Evolutionary conservation across 2,888 invertebrate genomes (phyloP).

Genomic region (Lepetodrilus schrolli): DNA sequence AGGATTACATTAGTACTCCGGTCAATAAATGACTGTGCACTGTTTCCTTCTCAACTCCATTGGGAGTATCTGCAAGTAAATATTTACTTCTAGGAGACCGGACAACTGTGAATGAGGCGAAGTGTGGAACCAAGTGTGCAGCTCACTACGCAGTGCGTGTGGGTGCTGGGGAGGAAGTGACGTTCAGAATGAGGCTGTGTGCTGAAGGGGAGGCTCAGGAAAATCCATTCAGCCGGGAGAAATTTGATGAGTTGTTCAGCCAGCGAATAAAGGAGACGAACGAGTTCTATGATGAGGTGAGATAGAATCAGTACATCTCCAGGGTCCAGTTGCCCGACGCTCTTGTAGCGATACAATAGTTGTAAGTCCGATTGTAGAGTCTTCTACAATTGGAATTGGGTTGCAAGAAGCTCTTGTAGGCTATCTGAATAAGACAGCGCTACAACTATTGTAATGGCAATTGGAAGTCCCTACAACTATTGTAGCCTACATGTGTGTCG

Average conservation of each 20-base stretch:
- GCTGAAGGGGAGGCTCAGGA: slow-evolving; percentile 53
- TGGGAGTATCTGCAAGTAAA: not conserved
- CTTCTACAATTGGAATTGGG: too few relatives aligned
- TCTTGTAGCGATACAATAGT: too few relatives aligned
- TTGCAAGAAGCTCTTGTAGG: too few relatives aligned
- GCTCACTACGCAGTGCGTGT: slow-evolving; percentile 67
- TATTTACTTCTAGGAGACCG: slow-evolving; percentile 48
- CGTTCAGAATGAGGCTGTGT: slow-evolving; percentile 66
- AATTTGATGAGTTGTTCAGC: slow-evolving; percentile 63
- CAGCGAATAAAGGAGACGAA: slow-evolving; percentile 67
- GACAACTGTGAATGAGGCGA: slow-evolving; percentile 56
- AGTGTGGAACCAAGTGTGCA: slow-evolving; percentile 65
- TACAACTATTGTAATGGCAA: too few relatives aligned
- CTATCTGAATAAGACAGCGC: too few relatives aligned
- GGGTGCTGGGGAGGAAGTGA: slow-evolving; percentile 55
- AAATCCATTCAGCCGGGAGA: slow-evolving; percentile 41
- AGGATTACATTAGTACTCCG: not conserved
- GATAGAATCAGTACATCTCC: too few relatives aligned
- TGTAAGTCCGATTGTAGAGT: too few relatives aligned
- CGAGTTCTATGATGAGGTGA: slow-evolving; percentile 69
- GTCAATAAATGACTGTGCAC: not conserved
- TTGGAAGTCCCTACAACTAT: too few relatives aligned
- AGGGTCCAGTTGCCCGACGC: too few relatives aligned
- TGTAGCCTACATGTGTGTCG: too few relatives aligned
- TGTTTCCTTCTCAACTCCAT: not conserved